These are phyloP conservation scores for Mythimna ferrago DNA, from an alignment of 2,888 invertebrate species.

Conservation along the genomic window DNA sequence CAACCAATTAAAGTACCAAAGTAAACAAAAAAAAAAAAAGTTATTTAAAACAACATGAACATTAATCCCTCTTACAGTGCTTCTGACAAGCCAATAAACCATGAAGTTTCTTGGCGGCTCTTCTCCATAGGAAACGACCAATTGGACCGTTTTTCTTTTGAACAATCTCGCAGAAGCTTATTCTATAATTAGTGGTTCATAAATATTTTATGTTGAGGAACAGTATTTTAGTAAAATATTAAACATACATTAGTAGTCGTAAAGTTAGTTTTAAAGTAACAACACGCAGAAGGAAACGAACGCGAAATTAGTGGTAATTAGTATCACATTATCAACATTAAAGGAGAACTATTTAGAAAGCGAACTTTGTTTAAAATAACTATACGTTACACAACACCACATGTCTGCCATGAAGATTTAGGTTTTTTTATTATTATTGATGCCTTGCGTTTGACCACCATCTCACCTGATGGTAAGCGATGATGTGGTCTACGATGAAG, in stretches of 20 bases:
- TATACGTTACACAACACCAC: neutral
- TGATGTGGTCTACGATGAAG: no score
- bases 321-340: conserved; percentile 22
- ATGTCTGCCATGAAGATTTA: neutral
- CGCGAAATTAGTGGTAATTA: conserved; percentile 13
- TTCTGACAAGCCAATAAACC: no score
- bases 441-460: no score
- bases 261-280: conserved; percentile 14
- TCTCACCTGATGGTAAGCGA: no score
- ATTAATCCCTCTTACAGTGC: no score
- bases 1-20: no score
- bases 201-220: neutral
- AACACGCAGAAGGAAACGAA: conserved; percentile 5
- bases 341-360: conserved; percentile 5
- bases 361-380: conserved; percentile 5
- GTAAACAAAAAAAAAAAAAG: no score
- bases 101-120: no score
- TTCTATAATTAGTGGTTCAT: neutral
- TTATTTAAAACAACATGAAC: no score
- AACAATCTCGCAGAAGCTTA: neutral
- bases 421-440: no score
- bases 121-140: no score
- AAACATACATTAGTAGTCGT: neutral
- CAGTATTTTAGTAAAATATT: neutral
- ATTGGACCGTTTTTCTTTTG: neutral